Evolutionary conservation across 2,113 vertebrate species (phyloP).

Genomic region (Cheilinus undulatus): DNA sequence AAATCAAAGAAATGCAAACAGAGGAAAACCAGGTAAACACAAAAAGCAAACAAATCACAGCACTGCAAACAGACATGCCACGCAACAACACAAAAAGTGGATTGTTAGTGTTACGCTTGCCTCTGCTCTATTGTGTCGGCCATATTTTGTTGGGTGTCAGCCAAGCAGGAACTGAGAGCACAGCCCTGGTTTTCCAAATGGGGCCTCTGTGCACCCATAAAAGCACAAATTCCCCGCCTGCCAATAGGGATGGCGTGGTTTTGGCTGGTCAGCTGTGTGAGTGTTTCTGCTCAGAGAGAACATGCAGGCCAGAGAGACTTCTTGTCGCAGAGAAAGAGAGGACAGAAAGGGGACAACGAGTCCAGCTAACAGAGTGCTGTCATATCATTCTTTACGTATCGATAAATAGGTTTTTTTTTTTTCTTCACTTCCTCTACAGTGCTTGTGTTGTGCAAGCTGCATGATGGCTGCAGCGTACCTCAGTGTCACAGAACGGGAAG

Average conservation of each 20-base stretch:
- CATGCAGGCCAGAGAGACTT: neutral
- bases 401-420: constrained; percentile 13
- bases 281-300: constrained; percentile 3
- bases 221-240: constrained; percentile 59
- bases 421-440: constrained; percentile 14
- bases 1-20: constrained; percentile 23
- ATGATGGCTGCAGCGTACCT: neutral
- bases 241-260: constrained; percentile 30
- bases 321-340: neutral
- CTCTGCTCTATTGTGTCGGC: constrained; percentile 11
- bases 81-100: neutral
- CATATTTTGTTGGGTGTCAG: constrained; percentile 12
- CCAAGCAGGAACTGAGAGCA: constrained; percentile 53
- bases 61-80: neutral
- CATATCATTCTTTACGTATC: constrained; percentile 1
- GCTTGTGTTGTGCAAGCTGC: neutral
- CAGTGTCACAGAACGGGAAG: constrained; percentile 30
- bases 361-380: constrained; percentile 7
- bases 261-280: constrained; percentile 25
- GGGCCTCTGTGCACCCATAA: constrained; percentile 54
- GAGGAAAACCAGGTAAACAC: neutral
- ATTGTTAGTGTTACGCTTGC: neutral
- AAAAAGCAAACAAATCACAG: constrained; percentile 16
- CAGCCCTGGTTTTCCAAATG: constrained; percentile 8
- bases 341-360: neutral